phyloP scores from a whole-genome alignment of 2,113 vertebrate species.

The Cyprichromis sp. region DNA sequence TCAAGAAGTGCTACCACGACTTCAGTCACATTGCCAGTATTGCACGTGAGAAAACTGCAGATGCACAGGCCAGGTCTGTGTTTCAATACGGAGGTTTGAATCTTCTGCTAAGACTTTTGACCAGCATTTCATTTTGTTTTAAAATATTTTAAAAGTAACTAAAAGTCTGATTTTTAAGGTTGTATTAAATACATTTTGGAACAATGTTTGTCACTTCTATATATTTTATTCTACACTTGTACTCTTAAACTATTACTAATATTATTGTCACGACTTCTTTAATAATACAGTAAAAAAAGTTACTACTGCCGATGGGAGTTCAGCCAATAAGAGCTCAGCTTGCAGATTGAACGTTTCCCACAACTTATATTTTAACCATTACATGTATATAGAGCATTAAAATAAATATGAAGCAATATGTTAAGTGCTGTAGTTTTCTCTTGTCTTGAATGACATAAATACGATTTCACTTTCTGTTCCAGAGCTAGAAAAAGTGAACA shows the following conservation, averaged over 20 bases:
- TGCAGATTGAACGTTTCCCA: neutral
- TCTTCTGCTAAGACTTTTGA: accelerated
- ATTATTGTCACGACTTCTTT: neutral
- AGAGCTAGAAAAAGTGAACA: slow-evolving; percentile 82
- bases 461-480: neutral
- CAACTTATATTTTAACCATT: neutral
- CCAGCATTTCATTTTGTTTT: neutral
- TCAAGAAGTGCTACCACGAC: slow-evolving; percentile 80
- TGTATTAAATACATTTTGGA: neutral
- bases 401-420: accelerated
- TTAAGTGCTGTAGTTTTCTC: neutral
- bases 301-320: accelerated
- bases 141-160: neutral
- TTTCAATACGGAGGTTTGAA: neutral
- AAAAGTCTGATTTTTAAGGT: neutral
- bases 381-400: neutral
- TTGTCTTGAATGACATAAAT: neutral
- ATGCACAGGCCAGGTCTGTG: slow-evolving; percentile 78
- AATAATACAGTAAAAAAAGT: neutral
- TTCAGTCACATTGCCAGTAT: slow-evolving; percentile 72
- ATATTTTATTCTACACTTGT: neutral
- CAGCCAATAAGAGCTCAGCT: neutral
- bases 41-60: slow-evolving; percentile 80
- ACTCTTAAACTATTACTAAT: neutral
- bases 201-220: neutral